phyloP scores from a whole-genome alignment of 2,888 invertebrate genomes.

The Anoplius nigerrimus region DNA sequence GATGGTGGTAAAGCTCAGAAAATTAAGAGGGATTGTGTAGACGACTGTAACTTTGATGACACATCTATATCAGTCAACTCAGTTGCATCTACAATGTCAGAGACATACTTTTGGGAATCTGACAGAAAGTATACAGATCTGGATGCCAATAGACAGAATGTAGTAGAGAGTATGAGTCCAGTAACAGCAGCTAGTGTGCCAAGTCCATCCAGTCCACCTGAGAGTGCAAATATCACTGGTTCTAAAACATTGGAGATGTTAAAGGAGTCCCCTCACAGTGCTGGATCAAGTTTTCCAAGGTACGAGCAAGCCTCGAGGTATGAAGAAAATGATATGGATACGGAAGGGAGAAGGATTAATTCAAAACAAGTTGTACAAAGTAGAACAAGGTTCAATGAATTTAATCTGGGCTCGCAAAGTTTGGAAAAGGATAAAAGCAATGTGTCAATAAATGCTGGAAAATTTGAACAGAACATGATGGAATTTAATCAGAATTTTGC shows the following conservation, averaged over 20 bases:
- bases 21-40: slow-evolving; percentile 78
- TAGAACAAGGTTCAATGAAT: slow-evolving; percentile 25
- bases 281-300: slow-evolving; percentile 19
- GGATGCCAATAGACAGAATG: slow-evolving; percentile 59
- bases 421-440: slow-evolving; percentile 21
- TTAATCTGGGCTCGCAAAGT: slow-evolving; percentile 12
- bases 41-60: slow-evolving; percentile 67
- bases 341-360: slow-evolving; percentile 22
- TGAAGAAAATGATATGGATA: slow-evolving; percentile 20
- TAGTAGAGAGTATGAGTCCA: slow-evolving; percentile 67
- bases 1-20: slow-evolving; percentile 53
- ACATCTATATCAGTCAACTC: slow-evolving; percentile 66
- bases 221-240: slow-evolving; percentile 66
- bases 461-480: slow-evolving; percentile 33
- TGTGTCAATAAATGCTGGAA: slow-evolving; percentile 9
- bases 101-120: slow-evolving; percentile 69
- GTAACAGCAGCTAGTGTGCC: slow-evolving; percentile 71
- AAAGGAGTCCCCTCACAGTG: slow-evolving; percentile 54
- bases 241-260: slow-evolving; percentile 72
- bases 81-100: slow-evolving; percentile 62
- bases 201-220: slow-evolving; percentile 72
- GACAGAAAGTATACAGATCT: slow-evolving; percentile 67
- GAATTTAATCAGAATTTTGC: slow-evolving; percentile 34
- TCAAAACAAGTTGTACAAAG: slow-evolving; percentile 13
- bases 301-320: slow-evolving; percentile 15